These are phyloP conservation scores for Tauraco erythrolophus DNA, from an alignment of 2,113 vertebrate species.

Conservation along the genomic window DNA sequence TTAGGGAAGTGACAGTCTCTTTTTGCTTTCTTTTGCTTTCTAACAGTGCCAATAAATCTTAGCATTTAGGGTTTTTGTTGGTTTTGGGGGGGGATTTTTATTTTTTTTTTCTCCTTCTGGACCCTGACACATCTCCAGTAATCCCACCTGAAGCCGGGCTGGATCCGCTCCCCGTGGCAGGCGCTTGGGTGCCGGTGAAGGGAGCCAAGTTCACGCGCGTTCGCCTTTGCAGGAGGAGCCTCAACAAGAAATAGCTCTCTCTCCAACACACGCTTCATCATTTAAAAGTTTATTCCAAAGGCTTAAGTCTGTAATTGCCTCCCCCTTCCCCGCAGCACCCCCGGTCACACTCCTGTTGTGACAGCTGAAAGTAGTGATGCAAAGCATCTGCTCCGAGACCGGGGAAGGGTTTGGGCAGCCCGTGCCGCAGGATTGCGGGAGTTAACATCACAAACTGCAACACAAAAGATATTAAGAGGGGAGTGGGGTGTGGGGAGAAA, in stretches of 20 bases:
- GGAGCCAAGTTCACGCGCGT: not conserved
- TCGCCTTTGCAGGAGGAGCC: not conserved
- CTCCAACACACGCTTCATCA: not conserved
- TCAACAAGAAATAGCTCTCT: not conserved
- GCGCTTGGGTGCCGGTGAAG: not conserved
- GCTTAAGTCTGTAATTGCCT: not conserved
- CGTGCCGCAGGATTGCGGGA: not conserved
- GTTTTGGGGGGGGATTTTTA: too few relatives aligned
- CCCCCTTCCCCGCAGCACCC: not conserved
- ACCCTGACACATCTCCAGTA: not conserved
- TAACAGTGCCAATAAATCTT: not conserved
- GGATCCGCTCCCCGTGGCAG: not conserved
- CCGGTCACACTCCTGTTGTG: not conserved
- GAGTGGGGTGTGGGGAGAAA: rapidly evolving
- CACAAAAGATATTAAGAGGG: not conserved
- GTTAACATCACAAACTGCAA: not conserved
- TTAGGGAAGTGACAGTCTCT: not conserved
- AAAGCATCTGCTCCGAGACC: not conserved
- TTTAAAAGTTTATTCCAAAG: not conserved
- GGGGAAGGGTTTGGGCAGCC: not conserved
- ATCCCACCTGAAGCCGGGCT: not conserved
- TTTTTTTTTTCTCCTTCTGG: not conserved
- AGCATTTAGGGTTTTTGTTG: not conserved
- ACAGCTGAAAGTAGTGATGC: not conserved
- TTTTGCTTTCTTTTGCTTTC: not conserved